Evolutionary conservation across 2,888 invertebrate species (phyloP), one percentile per base, ranked within the genome.

Genomic region (Aporophyla nigra): DNA sequence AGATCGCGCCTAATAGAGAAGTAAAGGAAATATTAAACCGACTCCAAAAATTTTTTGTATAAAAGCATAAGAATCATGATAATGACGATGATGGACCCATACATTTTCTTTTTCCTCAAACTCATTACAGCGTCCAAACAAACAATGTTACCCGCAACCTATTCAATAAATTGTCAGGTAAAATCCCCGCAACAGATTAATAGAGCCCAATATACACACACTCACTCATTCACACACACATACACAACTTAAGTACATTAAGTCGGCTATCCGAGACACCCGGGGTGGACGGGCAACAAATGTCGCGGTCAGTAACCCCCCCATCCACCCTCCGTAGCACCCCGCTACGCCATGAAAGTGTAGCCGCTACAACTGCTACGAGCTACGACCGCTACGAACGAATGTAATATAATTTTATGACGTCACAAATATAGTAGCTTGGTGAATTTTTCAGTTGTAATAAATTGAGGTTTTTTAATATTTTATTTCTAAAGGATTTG

Each of bases 301-400:
- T 96, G 96, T 95, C 94, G 96, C 96, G 96, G 96, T 96, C 96
- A 96, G 93, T 93, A 86, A 91, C 80, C 90, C 91, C 92, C 92
- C 91, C 74, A 73, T 83, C 72, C 86, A 76, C 92, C 91, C 91
- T 76, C 75, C 87, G 75, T 87, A 84, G 84, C 87, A 87, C 89
- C 87, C 86, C 79, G 63, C 86, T 87, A 84, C 88, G 85, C 85
- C 82, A 88, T 88, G 87, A 82, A 82, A 87, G 82, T 89, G 89
- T 89, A 90, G 91, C 90, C 87, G 86, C 88, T 87, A 89, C 88
- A 79, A 85, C 80, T 84, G 85, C 91, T 89, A 88, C 89, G 86
- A 85, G 88, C 78, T 84, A 87, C 83, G 78, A 78, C 83, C 85
- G 86, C 87, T 84, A 85, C 85, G 84, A 76, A 85, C 82, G 83